Percentiles rank a stretch among this genome's conserved stretches.
Evolutionary conservation across 2,888 invertebrate genomes (phyloP).

Genomic region (Tridacna crocea): DNA sequence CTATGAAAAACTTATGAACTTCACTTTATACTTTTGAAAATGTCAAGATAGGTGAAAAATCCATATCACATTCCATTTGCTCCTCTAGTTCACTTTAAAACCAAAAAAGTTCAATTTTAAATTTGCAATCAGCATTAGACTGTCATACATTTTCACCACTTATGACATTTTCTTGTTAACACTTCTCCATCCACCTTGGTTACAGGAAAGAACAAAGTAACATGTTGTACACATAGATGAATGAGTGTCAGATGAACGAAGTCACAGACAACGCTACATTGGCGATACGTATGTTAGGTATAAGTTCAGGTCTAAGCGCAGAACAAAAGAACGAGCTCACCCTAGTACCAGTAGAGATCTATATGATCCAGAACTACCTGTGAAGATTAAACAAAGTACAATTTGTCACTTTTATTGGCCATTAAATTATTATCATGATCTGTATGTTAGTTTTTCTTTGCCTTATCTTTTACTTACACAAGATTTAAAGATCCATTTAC

Average conservation of each 20-base stretch:
- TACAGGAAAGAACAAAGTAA: slow-evolving; percentile 16
- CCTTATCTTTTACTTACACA: no score
- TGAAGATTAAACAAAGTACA: slow-evolving; percentile 67
- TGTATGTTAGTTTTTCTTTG: no score
- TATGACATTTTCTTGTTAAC: slow-evolving; percentile 6
- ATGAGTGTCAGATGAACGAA: slow-evolving; percentile 16
- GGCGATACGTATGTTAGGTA: slow-evolving; percentile 47
- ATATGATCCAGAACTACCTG: slow-evolving; percentile 79
- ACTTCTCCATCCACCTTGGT: slow-evolving; percentile 9
- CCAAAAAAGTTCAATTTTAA: no score
- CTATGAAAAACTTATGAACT: no score
- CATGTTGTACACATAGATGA: slow-evolving; percentile 29
- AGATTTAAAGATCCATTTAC: no score
- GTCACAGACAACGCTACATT: slow-evolving; percentile 37
- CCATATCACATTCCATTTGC: no score
- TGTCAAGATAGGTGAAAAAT: no score
- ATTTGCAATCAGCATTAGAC: no score
- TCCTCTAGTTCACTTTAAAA: no score
- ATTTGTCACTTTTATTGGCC: neutral
- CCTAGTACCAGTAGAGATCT: slow-evolving; percentile 78
- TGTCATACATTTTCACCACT: neutral
- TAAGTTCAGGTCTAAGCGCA: slow-evolving; percentile 60
- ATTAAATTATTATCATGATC: neutral
- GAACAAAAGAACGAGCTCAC: slow-evolving; percentile 67
- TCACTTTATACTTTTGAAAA: no score